Percentiles rank a stretch among this genome's conserved stretches.
Evolutionary conservation across 1,140 invertebrate species (phyloP).

Genomic region (Plectus sambesii): DNA sequence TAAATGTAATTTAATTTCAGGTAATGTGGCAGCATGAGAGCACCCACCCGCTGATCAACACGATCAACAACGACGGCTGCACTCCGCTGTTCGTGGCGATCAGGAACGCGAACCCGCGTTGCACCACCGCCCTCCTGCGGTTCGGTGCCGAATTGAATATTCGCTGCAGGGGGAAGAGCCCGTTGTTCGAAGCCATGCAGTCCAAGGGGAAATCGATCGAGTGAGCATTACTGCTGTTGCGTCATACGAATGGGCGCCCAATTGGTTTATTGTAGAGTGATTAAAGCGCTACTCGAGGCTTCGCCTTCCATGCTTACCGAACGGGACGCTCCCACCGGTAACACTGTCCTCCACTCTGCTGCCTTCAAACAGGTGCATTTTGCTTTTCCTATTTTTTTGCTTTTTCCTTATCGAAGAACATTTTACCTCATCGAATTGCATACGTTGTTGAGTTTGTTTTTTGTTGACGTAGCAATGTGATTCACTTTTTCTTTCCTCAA

Average conservation of each 20-base stretch:
- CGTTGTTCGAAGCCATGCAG: slow-evolving; percentile 38
- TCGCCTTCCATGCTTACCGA: slow-evolving; percentile 33
- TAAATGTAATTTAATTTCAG: slow-evolving; percentile 24
- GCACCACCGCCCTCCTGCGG: slow-evolving; percentile 28
- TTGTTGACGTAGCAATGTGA: no score
- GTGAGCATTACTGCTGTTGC: slow-evolving; percentile 15
- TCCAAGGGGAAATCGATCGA: slow-evolving; percentile 35
- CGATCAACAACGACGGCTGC: slow-evolving; percentile 36
- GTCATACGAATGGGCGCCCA: not conserved
- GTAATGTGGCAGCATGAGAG: slow-evolving; percentile 28
- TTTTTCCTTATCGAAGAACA: no score
- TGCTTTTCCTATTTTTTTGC: no score
- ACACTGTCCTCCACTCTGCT: slow-evolving; percentile 39
- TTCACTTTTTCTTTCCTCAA: no score
- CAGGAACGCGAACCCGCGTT: slow-evolving; percentile 38
- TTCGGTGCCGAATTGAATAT: slow-evolving; percentile 22
- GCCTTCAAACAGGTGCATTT: slow-evolving; percentile 33
- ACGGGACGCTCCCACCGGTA: slow-evolving; percentile 35
- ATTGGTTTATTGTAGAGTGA: slow-evolving; percentile 33
- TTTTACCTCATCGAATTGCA: no score
- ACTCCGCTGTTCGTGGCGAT: slow-evolving; percentile 39
- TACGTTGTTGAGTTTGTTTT: no score
- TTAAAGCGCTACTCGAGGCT: slow-evolving; percentile 34
- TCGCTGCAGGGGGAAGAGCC: slow-evolving; percentile 32
- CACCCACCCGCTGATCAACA: slow-evolving; percentile 32